Percentiles rank a stretch among this genome's conserved stretches.
Conservation (phyloP, 2,888 invertebrate genomes). For the Lasioglossum lativentre region DNA sequence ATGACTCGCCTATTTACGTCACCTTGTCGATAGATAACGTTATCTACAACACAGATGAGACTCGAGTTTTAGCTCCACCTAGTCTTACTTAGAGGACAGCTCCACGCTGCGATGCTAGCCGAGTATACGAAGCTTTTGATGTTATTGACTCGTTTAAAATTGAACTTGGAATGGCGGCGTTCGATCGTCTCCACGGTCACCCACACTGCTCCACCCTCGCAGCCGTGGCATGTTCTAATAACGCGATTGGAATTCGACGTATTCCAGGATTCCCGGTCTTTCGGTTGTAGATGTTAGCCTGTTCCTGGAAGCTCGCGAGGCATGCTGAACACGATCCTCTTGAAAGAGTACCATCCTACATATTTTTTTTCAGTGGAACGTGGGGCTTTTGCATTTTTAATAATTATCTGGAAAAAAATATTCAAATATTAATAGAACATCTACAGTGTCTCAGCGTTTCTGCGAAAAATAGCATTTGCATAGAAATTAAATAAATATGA, state of each 20-base stretch:
- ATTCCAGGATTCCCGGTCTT: conserved; percentile 53
- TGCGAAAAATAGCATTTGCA: neutral
- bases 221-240: conserved; percentile 53
- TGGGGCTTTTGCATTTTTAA: neutral
- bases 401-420: neutral
- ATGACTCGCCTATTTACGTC: neutral
- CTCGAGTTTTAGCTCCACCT: conserved; percentile 21
- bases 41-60: neutral
- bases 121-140: conserved; percentile 82
- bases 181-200: conserved; percentile 36
- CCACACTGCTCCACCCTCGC: neutral
- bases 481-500: neutral
- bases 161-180: conserved; percentile 60
- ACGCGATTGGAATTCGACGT: conserved; percentile 60
- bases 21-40: neutral
- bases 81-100: conserved; percentile 26
- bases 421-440: neutral
- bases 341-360: conserved; percentile 43
- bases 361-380: neutral
- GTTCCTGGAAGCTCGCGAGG: conserved; percentile 79
- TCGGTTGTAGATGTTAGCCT: conserved; percentile 77
- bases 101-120: conserved; percentile 74
- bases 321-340: conserved; percentile 79
- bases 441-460: neutral
- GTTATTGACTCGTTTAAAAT: conserved; percentile 81